These are phyloP conservation scores for Erpetoichthys calabaricus DNA, from an alignment of 2,797 vertebrate species.

Conservation along the genomic window DNA sequence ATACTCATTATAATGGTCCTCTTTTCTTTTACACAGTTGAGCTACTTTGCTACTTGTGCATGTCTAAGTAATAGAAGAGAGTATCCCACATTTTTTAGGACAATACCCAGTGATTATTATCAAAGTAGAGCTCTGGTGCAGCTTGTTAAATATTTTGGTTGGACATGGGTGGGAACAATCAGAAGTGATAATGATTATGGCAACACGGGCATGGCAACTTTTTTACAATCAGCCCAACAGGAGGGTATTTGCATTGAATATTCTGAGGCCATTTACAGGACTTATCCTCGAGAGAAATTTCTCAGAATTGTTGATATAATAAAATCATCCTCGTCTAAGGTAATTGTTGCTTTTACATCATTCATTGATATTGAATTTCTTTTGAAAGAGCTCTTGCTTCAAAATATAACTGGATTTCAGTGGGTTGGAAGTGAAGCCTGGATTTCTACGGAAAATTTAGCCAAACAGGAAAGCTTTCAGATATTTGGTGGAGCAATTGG, in stretches of 20 bases:
- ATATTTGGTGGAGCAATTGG: conserved; percentile 53
- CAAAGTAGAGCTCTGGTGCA: conserved; percentile 55
- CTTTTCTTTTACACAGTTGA: conserved; percentile 37
- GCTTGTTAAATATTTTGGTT: conserved; percentile 54
- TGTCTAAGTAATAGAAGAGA: conserved; percentile 55
- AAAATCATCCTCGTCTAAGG: conserved; percentile 50
- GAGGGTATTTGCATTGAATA: conserved; percentile 56
- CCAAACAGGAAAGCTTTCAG: conserved; percentile 38
- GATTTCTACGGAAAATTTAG: conserved; percentile 53
- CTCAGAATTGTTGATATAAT: conserved; percentile 49
- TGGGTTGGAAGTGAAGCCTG: conserved; percentile 64
- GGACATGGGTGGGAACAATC: conserved; percentile 58
- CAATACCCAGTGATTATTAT: conserved; percentile 54
- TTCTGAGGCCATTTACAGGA: conserved; percentile 55
- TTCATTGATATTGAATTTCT: conserved; percentile 53
- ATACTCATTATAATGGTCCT: too few relatives aligned
- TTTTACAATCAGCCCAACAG: conserved; percentile 40
- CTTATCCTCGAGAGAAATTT: conserved; percentile 45
- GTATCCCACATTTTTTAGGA: conserved; percentile 57
- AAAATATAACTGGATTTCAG: conserved; percentile 52
- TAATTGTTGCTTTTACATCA: conserved; percentile 57
- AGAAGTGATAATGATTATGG: conserved; percentile 55
- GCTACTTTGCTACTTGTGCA: conserved; percentile 58
- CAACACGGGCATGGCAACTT: conserved; percentile 52
- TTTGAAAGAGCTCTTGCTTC: conserved; percentile 45